phyloP scores from a whole-genome alignment of 2,797 vertebrate species.

The Sardinella longiceps region DNA sequence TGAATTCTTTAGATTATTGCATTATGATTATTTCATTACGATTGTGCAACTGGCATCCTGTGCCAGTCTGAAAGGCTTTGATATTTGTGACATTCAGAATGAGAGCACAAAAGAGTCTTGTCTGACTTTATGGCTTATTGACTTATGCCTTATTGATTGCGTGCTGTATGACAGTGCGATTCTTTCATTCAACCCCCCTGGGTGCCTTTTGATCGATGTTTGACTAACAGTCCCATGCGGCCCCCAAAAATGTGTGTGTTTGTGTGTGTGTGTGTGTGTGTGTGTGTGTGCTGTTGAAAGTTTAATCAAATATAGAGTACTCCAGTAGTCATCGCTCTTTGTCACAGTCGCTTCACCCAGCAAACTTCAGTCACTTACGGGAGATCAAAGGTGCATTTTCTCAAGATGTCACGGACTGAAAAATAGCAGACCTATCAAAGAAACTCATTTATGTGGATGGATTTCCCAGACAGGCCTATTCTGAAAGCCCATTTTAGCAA shows the following conservation, averaged over 20 bases:
- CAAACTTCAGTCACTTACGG: background rate
- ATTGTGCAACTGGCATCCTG: background rate
- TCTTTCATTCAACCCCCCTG: background rate
- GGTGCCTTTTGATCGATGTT: background rate
- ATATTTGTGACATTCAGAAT: background rate
- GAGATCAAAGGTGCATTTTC: background rate
- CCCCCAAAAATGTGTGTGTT: background rate
- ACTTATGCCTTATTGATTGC: background rate
- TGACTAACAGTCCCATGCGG: background rate
- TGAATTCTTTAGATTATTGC: background rate
- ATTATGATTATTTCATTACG: background rate
- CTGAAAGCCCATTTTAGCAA: background rate
- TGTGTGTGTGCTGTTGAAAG: background rate
- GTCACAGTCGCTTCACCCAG: background rate
- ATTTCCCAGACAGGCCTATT: background rate
- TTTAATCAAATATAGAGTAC: background rate
- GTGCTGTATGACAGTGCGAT: background rate
- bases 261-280: background rate
- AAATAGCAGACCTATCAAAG: no score
- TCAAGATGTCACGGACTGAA: background rate
- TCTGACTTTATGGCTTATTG: background rate
- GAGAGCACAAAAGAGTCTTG: background rate
- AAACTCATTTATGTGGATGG: background rate
- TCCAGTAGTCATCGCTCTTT: background rate
- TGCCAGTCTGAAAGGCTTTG: background rate